Percentiles rank a stretch among this genome's conserved stretches.
phyloP scores from a whole-genome alignment of 2,113 vertebrate species.

The Cynoglossus semilaevis region DNA sequence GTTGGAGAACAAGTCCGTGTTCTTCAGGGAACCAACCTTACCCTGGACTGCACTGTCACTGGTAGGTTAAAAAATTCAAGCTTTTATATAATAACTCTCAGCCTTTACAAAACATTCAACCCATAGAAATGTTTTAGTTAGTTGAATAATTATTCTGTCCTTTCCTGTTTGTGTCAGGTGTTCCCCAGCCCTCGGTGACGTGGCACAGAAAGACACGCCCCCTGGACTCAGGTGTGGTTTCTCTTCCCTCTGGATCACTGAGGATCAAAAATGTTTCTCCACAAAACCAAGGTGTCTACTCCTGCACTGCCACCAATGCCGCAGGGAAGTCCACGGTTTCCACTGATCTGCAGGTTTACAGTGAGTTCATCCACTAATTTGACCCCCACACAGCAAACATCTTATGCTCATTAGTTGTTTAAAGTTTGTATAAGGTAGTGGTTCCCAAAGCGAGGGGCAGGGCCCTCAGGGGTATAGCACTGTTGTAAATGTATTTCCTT shows the following conservation, averaged over 20 bases:
- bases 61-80: constrained; percentile 69
- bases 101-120: too few relatives aligned
- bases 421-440: too few relatives aligned
- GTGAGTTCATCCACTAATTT: constrained; percentile 60
- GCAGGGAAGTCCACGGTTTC: constrained; percentile 77
- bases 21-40: constrained; percentile 72
- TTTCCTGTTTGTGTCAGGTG: constrained; percentile 66
- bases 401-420: too few relatives aligned
- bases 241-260: constrained; percentile 78
- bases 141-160: neutral
- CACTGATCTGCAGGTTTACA: constrained; percentile 71
- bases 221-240: constrained; percentile 45
- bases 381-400: too few relatives aligned
- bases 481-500: too few relatives aligned
- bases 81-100: too few relatives aligned
- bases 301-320: constrained; percentile 79
- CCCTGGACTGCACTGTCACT: constrained; percentile 80
- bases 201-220: constrained; percentile 78
- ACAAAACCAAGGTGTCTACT: constrained; percentile 77
- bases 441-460: too few relatives aligned
- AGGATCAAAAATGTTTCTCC: constrained; percentile 78
- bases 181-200: constrained; percentile 77
- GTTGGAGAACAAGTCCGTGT: constrained; percentile 78
- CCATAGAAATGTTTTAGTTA: too few relatives aligned
- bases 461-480: too few relatives aligned